Evolutionary conservation across 2,797 vertebrate genomes (phyloP).

Genomic region (Thalassophryne amazonica): DNA sequence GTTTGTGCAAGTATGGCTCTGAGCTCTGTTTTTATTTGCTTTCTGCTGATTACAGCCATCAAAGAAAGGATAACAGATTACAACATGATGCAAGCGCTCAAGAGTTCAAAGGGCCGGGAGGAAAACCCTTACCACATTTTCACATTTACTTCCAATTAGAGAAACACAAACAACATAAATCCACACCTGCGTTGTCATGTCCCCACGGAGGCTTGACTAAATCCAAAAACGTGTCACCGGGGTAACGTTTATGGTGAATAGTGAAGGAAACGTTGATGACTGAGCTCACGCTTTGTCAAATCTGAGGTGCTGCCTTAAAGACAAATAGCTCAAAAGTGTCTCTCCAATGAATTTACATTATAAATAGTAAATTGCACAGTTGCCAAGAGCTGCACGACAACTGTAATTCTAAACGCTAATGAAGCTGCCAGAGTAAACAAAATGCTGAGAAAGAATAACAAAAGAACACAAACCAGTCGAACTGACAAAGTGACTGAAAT

Average conservation of each 20-base stretch:
- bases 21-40: slow-evolving; percentile 19
- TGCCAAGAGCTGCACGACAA: slow-evolving; percentile 13
- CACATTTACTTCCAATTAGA: slow-evolving; percentile 58
- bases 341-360: slow-evolving; percentile 38
- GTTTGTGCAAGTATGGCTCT: background rate
- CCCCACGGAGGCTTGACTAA: slow-evolving; percentile 17
- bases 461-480: slow-evolving; percentile 2
- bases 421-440: slow-evolving; percentile 20
- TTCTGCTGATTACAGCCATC: slow-evolving; percentile 47
- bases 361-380: slow-evolving; percentile 20
- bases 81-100: slow-evolving; percentile 45
- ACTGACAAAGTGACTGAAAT: background rate
- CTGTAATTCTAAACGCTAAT: slow-evolving; percentile 16
- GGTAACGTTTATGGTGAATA: slow-evolving; percentile 45
- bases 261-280: slow-evolving; percentile 23
- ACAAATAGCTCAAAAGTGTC: slow-evolving; percentile 56
- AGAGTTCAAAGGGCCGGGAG: slow-evolving; percentile 30
- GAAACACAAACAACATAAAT: slow-evolving; percentile 59
- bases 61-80: slow-evolving; percentile 59
- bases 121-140: slow-evolving; percentile 37
- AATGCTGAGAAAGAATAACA: background rate
- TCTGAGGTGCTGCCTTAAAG: slow-evolving; percentile 58
- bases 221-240: slow-evolving; percentile 36
- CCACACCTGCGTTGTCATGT: slow-evolving; percentile 41
- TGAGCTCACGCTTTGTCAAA: slow-evolving; percentile 45